Conservation (phyloP, 53 echinoderm and acorn worm genomes). For the Echinometra lucunter region DNA sequence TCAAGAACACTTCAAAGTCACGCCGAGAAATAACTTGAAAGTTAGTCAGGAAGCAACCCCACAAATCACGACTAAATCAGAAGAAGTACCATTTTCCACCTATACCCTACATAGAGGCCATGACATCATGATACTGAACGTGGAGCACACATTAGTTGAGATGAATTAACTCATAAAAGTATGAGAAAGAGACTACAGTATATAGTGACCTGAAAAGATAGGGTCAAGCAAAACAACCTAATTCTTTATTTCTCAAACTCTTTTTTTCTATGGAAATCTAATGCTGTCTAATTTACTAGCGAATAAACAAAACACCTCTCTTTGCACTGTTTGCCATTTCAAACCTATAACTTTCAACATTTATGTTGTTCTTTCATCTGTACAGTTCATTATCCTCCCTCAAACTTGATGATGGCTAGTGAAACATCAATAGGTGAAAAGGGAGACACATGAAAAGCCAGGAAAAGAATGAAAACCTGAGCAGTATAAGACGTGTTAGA, state of each 20-base stretch:
- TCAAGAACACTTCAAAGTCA: not conserved
- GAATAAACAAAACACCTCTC: not conserved
- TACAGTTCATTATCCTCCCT: not conserved
- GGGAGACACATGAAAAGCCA: not conserved
- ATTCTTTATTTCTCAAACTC: conserved; percentile 18
- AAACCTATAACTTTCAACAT: not conserved
- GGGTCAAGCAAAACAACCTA: conserved; percentile 39
- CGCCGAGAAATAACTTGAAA: too few relatives aligned
- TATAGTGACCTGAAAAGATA: not conserved
- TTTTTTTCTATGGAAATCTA: not conserved
- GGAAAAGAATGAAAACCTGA: not conserved
- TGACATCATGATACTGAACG: not conserved
- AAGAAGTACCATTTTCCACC: not conserved
- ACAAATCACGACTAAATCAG: not conserved
- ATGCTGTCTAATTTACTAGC: not conserved
- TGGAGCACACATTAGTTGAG: not conserved
- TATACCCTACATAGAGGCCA: not conserved
- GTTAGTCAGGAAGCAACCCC: not conserved
- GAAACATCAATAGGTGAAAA: not conserved
- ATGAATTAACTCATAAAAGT: not conserved
- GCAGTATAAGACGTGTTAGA: not conserved
- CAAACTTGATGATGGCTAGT: not conserved
- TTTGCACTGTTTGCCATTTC: not conserved
- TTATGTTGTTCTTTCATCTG: not conserved
- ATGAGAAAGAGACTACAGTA: not conserved